A percentile compares a stretch with the other conserved stretches of the same genome.
phyloP scores from a whole-genome alignment of 2,797 vertebrate genomes.

The Pogoniulus pusillus region DNA sequence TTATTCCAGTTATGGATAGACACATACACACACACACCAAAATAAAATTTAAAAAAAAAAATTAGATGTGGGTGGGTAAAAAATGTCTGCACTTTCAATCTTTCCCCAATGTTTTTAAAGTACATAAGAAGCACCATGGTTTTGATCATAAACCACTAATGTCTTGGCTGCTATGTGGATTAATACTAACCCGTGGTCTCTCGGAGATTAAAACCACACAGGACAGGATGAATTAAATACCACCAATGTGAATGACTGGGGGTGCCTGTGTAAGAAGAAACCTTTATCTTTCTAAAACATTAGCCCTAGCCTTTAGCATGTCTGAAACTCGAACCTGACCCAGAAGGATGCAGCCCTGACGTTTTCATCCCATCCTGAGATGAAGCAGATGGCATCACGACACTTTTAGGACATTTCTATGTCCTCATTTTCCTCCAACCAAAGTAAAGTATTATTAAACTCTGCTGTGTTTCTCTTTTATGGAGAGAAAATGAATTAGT shows the following conservation, averaged over 20 bases:
- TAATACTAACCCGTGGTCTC: background rate
- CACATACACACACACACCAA: no score
- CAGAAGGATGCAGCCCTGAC: background rate
- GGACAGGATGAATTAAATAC: background rate
- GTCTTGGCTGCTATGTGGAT: background rate
- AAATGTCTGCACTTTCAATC: background rate
- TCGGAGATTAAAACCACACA: background rate
- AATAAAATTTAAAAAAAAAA: background rate
- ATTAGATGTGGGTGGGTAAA: background rate
- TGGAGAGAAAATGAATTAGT: constrained; percentile 11
- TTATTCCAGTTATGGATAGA: background rate
- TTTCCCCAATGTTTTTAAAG: background rate
- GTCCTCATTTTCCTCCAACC: background rate
- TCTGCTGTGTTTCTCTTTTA: background rate
- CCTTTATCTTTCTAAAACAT: background rate
- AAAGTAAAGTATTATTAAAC: background rate
- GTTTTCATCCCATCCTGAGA: background rate
- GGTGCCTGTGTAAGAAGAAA: no score
- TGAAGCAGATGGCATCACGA: background rate
- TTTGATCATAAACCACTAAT: background rate
- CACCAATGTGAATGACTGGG: background rate
- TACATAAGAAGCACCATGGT: background rate
- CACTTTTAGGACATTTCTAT: background rate
- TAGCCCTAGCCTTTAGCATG: background rate
- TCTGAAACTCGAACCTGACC: background rate